phyloP scores from a whole-genome alignment of 2,888 invertebrate genomes.

The Stomorhina lunata region DNA sequence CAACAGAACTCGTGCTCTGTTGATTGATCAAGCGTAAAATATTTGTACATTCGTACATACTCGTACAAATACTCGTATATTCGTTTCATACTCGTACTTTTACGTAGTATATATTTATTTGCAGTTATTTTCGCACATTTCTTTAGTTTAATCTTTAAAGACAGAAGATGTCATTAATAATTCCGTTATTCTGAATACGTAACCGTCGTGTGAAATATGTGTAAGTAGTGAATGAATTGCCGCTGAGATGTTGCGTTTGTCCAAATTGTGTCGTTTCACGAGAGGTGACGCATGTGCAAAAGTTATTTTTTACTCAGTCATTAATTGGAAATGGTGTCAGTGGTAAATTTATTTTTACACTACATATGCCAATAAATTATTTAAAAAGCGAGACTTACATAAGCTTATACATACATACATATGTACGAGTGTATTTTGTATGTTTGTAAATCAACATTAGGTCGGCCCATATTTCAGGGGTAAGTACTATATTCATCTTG shows the following conservation, averaged over 20 bases:
- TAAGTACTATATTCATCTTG: no score
- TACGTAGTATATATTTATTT: no score
- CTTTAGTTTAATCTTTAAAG: neutral
- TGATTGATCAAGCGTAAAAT: neutral
- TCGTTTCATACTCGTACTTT: neutral
- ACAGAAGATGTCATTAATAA: slow-evolving; percentile 1
- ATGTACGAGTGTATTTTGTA: neutral
- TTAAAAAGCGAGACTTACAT: no score
- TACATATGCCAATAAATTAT: no score
- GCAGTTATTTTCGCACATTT: neutral
- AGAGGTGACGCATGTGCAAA: slow-evolving; percentile 43
- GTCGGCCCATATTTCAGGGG: no score
- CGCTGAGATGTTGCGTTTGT: no score
- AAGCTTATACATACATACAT: neutral
- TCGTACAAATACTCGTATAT: neutral
- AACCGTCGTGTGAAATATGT: neutral
- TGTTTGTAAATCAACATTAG: no score
- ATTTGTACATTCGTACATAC: neutral
- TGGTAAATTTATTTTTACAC: slow-evolving; percentile 38
- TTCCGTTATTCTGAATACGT: slow-evolving; percentile 53
- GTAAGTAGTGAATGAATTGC: neutral
- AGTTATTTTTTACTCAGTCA: slow-evolving; percentile 38
- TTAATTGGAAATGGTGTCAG: slow-evolving; percentile 53
- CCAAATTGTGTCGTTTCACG: neutral
- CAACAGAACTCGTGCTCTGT: no score